A percentile compares a stretch with the other conserved stretches of the same genome.
phyloP scores from a whole-genome alignment of 1,140 invertebrate genomes.

The Delia radicum region DNA sequence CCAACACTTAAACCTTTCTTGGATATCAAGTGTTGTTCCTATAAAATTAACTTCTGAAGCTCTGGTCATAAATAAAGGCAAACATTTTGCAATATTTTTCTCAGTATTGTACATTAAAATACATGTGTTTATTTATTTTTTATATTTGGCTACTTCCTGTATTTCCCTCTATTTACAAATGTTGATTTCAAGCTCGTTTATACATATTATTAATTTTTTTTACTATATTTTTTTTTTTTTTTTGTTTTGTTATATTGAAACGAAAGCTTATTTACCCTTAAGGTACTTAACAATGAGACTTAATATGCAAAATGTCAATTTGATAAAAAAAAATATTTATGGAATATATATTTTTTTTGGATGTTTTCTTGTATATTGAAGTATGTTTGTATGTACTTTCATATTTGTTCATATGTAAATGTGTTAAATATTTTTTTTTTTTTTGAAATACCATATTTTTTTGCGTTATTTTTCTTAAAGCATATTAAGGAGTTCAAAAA shows the following conservation, averaged over 20 bases:
- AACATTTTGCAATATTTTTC: no score
- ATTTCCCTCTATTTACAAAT: background rate
- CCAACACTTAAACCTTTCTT: no score
- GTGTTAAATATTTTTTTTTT: background rate
- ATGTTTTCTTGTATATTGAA: background rate
- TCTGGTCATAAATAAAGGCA: no score
- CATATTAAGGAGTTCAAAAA: background rate
- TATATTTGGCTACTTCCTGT: background rate
- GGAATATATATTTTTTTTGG: background rate
- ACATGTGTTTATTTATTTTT: background rate
- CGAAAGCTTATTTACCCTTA: background rate
- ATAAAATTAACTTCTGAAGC: no score
- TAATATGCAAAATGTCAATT: background rate
- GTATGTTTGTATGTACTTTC: no score
- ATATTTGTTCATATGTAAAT: no score
- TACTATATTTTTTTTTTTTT: background rate
- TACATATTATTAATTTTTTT: background rate
- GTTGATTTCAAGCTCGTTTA: background rate
- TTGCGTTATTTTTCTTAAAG: background rate
- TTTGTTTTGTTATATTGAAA: background rate
- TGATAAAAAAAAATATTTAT: background rate
- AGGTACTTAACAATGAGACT: background rate
- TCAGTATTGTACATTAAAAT: no score
- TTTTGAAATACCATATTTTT: background rate
- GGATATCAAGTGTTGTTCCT: no score